Evolutionary conservation across 1,140 invertebrate species (phyloP).

Genomic region (Neuroterus valhalla): DNA sequence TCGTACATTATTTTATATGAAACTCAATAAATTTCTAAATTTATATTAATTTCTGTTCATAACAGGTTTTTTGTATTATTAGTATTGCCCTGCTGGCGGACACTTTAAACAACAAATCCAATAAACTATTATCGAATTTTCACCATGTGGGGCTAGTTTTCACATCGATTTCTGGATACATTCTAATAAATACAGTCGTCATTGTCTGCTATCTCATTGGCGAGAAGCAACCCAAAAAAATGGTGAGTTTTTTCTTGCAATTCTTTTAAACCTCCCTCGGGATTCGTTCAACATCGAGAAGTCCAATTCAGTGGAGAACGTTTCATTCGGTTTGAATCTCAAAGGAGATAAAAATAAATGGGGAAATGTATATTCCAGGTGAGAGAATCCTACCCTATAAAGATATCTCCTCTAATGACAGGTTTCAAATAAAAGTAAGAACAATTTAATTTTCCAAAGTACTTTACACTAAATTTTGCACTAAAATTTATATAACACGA

Average conservation of each 20-base stretch:
- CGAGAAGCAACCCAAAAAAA: slow-evolving; percentile 59
- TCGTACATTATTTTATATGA: too few species aligned
- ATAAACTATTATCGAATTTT: slow-evolving; percentile 46
- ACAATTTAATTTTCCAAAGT: too few species aligned
- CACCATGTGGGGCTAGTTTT: slow-evolving; percentile 54
- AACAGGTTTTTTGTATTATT: slow-evolving; percentile 58
- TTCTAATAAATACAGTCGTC: slow-evolving; percentile 56
- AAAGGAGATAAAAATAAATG: slow-evolving; percentile 3
- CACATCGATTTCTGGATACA: slow-evolving; percentile 56
- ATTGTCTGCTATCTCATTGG: slow-evolving; percentile 52
- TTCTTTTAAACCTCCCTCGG: not conserved
- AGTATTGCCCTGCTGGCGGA: slow-evolving; percentile 52
- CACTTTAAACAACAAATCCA: slow-evolving; percentile 52
- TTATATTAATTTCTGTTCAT: slow-evolving; percentile 21
- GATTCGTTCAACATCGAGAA: not conserved
- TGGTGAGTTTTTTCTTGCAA: slow-evolving; percentile 50
- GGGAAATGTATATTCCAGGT: not conserved
- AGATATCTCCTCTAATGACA: not conserved
- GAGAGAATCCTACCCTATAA: not conserved
- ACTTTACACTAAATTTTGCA: too few species aligned
- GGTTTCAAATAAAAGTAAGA: too few species aligned
- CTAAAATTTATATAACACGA: too few species aligned
- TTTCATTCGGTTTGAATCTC: not conserved
- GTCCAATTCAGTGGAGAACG: not conserved
- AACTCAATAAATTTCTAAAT: not conserved